Evolutionary conservation across 2,113 vertebrate species (phyloP).

Genomic region (Salvelinus namaycush): DNA sequence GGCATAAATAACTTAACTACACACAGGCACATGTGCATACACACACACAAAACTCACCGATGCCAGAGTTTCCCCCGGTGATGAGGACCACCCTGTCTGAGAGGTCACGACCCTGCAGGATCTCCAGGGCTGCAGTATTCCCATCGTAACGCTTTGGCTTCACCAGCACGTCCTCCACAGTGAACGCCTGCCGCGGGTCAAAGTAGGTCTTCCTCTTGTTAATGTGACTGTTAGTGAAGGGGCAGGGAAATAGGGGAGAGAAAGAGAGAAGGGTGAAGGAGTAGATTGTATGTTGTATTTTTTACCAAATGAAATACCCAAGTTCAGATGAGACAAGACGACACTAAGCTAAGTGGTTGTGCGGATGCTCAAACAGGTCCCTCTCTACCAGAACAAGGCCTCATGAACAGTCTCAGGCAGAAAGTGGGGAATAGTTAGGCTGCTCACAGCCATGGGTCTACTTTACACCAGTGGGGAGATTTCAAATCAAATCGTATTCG

Average conservation of each 20-base stretch:
- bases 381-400: no score
- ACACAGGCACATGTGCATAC: background rate
- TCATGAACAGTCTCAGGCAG: no score
- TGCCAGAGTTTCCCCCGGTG: constrained; percentile 91
- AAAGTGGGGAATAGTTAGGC: no score
- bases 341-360: no score
- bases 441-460: no score
- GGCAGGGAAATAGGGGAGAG: constrained; percentile 24
- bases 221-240: constrained; percentile 82
- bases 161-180: constrained; percentile 86
- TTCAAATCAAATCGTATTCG: no score
- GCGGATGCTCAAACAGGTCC: no score
- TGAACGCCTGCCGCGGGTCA: constrained; percentile 96
- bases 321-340: no score
- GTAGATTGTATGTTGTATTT: background rate
- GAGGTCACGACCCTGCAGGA: constrained; percentile 89
- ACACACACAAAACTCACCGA: constrained; percentile 79
- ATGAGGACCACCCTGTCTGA: constrained; percentile 86
- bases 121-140: constrained; percentile 89
- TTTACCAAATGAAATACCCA: no score
- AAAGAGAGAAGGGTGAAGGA: constrained; percentile 13
- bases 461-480: no score
- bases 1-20: background rate
- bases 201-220: constrained; percentile 95
- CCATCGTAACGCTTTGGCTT: constrained; percentile 91